Conservation (phyloP, 92 coral and sea anemone genomes). For the Umimayanthus chanpuru region DNA sequence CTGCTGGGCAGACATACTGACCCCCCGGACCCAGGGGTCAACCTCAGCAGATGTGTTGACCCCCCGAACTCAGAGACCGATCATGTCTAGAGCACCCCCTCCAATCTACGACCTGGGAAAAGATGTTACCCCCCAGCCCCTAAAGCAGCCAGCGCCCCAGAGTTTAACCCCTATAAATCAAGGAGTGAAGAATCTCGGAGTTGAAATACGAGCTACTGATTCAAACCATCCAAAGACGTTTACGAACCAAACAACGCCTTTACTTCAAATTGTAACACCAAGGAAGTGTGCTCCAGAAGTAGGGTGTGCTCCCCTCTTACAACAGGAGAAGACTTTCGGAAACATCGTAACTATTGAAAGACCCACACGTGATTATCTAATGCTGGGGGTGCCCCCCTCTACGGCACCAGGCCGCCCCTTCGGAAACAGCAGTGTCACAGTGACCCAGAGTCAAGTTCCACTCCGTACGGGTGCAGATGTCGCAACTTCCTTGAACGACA, state of each 20-base stretch:
- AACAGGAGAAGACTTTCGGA: neutral
- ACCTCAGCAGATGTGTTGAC: conserved; percentile 5
- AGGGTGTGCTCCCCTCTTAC: neutral
- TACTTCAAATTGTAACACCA: neutral
- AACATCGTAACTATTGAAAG: neutral
- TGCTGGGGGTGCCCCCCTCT: neutral
- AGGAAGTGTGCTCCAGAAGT: neutral
- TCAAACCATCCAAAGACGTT: neutral
- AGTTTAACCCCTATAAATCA: neutral
- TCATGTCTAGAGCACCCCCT: neutral
- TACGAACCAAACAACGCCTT: neutral
- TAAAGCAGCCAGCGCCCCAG: neutral
- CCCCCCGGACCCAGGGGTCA: neutral
- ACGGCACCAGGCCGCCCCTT: neutral
- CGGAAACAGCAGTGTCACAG: neutral
- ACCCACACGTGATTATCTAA: neutral
- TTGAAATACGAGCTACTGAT: neutral
- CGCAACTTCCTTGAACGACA: neutral
- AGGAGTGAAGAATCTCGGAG: neutral
- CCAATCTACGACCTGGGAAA: conserved; percentile 28
- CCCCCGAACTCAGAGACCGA: neutral
- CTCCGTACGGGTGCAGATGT: neutral
- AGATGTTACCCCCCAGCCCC: neutral
- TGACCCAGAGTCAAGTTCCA: neutral
- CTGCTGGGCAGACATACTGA: conserved; percentile 35